Conservation (phyloP, 2,888 invertebrate genomes). For the Dione juno region DNA sequence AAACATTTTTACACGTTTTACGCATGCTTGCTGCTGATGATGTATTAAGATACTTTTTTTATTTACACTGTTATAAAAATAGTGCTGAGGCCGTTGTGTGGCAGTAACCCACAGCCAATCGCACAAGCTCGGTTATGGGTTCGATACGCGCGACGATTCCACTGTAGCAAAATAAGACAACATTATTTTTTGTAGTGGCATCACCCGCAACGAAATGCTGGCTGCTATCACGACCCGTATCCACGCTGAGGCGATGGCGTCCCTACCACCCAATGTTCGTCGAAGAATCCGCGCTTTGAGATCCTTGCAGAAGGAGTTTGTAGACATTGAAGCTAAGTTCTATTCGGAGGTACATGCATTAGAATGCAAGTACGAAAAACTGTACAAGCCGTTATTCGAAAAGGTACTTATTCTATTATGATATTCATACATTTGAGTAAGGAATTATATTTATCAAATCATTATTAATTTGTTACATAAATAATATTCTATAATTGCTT, state of each 20-base stretch:
- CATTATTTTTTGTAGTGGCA: slow-evolving; percentile 57
- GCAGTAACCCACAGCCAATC: neutral
- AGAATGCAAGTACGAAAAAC: slow-evolving; percentile 94
- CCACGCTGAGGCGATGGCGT: slow-evolving; percentile 83
- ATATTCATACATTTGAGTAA: neutral
- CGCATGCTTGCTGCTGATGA: neutral
- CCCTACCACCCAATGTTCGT: slow-evolving; percentile 89
- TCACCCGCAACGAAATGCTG: slow-evolving; percentile 82
- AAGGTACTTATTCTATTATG: slow-evolving; percentile 80
- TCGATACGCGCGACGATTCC: neutral
- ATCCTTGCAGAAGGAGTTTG: slow-evolving; percentile 92
- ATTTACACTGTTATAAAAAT: neutral
- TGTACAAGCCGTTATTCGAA: slow-evolving; percentile 90
- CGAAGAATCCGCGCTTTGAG: slow-evolving; percentile 92
- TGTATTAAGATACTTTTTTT: neutral
- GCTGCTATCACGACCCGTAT: slow-evolving; percentile 84
- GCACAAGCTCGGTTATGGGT: neutral
- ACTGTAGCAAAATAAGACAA: too few relatives aligned
- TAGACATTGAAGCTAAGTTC: slow-evolving; percentile 95
- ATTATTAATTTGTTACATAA: too few relatives aligned
- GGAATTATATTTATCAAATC: too few relatives aligned
- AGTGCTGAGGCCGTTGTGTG: neutral
- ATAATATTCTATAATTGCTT: too few relatives aligned
- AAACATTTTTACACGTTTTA: slow-evolving; percentile 9
- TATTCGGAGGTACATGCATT: slow-evolving; percentile 96